Base-by-base conservation (phyloP, 1,140 invertebrate genomes). In the Ctenoplectra terminalis region DNA sequence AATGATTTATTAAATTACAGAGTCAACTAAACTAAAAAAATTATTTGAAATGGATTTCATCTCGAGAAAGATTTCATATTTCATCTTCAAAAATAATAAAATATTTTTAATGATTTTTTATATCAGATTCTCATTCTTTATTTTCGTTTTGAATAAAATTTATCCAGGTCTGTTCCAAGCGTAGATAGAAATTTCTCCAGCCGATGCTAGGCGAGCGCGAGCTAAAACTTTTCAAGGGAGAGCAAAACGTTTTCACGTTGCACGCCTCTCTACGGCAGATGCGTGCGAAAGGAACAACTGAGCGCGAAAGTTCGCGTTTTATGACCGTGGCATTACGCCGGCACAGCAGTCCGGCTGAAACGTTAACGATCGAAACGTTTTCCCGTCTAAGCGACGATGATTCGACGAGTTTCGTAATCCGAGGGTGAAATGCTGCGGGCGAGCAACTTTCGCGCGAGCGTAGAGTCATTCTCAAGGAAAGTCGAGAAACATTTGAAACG, bases 301-400 rank as follows among this genome's bases (percentile, higher is more conserved):
- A 67, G 69, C 64, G 63, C 82, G 84, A 86, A 86, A 86, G 80
- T 86, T 56, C 34, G 74, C 69, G 63, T 86, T 86, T 86, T 85
- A 85, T 54, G 76, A 74, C 58, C 76, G 76, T 60, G 29, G 52
- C 81, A 83, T 84, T 84, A 84, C 72, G 61, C 70, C 67, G 29
- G 31, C 15, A 31, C 67, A 17, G 31, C 15, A 31, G 46, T 48
- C 48, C 50, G 50, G 26, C 13, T 31, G 48, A 67, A 43, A 29
- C 74, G 29, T 43, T 76, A 84, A 84, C 79, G 79, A 82, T 66
- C 61, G 73, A 60, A 64, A 52, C 64, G 77, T 81, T 82, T 84
- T 73, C 63, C 48, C n/a, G 56, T 58, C 64, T 54, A 48, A 69
- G n/a, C 48, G 67, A 46, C 71, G 34, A 81, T 76, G 58, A 67